Conservation (phyloP, 1,140 invertebrate genomes). For the Neodiprion lecontei region DNA sequence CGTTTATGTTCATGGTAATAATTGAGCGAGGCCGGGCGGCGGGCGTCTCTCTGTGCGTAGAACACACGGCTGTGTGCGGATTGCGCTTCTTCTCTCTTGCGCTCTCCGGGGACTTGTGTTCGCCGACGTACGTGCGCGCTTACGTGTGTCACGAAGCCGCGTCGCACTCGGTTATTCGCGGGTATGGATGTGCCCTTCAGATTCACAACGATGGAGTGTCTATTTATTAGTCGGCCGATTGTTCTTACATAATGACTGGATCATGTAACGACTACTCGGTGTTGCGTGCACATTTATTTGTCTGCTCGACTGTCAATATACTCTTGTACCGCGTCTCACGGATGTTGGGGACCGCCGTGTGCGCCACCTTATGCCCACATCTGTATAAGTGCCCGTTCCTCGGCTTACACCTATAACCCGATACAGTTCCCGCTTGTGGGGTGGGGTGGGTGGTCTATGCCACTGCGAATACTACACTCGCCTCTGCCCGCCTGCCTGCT, state of each 20-base stretch:
- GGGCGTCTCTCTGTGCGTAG: background rate
- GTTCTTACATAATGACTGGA: slow-evolving; percentile 64
- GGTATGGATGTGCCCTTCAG: slow-evolving; percentile 48
- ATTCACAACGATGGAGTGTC: slow-evolving; percentile 54
- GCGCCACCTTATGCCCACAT: background rate
- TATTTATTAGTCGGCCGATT: slow-evolving; percentile 59
- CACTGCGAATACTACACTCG: background rate
- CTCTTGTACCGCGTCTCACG: background rate
- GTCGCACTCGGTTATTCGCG: slow-evolving; percentile 10
- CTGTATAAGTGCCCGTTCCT: slow-evolving; percentile 20
- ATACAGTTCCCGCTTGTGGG: too few species aligned
- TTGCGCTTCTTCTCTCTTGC: background rate
- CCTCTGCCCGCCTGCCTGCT: slow-evolving; percentile 20
- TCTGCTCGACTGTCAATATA: background rate
- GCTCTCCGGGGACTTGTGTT: background rate
- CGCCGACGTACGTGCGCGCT: background rate
- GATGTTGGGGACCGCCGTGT: slow-evolving; percentile 26
- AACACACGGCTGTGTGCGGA: background rate
- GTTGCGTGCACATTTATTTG: slow-evolving; percentile 23
- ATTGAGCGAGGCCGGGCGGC: background rate
- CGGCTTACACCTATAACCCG: slow-evolving; percentile 20
- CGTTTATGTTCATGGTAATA: slow-evolving; percentile 3
- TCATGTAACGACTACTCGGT: slow-evolving; percentile 55
- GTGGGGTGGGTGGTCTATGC: too few species aligned
- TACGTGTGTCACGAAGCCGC: background rate